phyloP scores from a whole-genome alignment of 2,113 vertebrate species.

The Corydoras maculifer region DNA sequence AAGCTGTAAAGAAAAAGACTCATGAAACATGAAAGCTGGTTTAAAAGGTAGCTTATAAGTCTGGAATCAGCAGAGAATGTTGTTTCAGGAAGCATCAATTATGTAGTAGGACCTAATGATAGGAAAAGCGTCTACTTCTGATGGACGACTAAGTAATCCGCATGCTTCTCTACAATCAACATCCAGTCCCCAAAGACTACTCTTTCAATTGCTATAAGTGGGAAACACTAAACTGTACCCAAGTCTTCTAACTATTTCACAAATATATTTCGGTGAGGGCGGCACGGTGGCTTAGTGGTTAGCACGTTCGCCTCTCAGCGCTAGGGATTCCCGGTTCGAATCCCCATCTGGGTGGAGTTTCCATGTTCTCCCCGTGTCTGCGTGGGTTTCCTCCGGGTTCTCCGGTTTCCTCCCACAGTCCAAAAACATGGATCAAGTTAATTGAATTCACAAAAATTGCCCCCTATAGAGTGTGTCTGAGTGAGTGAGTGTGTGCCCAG shows the following conservation, averaged over 20 bases:
- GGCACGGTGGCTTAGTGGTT: too few relatives aligned
- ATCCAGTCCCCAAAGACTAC: conserved; percentile 35
- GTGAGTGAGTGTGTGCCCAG: too few relatives aligned
- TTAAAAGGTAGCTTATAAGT: conserved; percentile 43
- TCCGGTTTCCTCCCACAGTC: too few relatives aligned
- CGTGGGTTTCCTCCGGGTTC: too few relatives aligned
- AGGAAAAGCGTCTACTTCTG: conserved; percentile 20
- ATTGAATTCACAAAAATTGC: too few relatives aligned
- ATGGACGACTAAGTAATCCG: conserved; percentile 21
- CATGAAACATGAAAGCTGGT: not conserved
- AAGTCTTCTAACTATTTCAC: conserved; percentile 9
- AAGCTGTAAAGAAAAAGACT: not conserved
- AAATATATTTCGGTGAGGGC: not conserved
- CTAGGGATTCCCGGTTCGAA: too few relatives aligned
- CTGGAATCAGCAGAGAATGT: conserved; percentile 37
- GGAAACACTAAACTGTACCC: conserved; percentile 6
- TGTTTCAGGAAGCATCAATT: conserved; percentile 52
- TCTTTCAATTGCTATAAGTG: conserved; percentile 23
- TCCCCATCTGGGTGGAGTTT: too few relatives aligned
- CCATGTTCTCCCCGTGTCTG: too few relatives aligned
- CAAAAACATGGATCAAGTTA: too few relatives aligned
- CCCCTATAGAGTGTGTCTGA: too few relatives aligned
- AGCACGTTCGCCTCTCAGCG: too few relatives aligned
- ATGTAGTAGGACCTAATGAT: conserved; percentile 43
- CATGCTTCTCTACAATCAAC: conserved; percentile 22